Evolutionary conservation across 2,888 invertebrate genomes (phyloP).

Genomic region (Pyrrhosoma nymphula): DNA sequence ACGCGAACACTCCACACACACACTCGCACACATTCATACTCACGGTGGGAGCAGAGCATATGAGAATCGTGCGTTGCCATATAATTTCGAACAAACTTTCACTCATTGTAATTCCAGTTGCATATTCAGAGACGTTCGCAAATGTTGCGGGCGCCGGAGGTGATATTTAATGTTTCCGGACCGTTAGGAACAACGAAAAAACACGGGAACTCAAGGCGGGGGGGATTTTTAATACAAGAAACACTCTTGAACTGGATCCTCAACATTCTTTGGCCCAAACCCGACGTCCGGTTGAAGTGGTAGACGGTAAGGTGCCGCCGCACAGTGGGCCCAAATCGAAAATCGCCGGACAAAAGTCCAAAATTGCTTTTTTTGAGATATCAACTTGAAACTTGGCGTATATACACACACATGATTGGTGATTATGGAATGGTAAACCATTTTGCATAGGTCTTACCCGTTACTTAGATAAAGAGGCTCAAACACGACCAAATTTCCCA

Average conservation of each 20-base stretch:
- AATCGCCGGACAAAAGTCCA: no score
- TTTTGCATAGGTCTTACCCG: no score
- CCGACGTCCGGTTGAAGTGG: background rate
- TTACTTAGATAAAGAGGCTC: no score
- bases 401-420: no score
- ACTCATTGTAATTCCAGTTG: background rate
- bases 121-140: background rate
- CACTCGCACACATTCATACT: background rate
- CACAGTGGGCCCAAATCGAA: no score
- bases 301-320: background rate
- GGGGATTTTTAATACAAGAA: background rate
- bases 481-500: no score
- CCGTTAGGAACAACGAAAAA: background rate
- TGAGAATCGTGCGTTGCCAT: no score
- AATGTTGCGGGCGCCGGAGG: background rate
- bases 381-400: no score
- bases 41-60: no score
- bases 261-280: background rate
- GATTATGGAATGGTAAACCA: no score
- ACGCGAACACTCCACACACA: background rate
- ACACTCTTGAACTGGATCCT: background rate
- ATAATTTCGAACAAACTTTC: background rate
- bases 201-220: background rate
- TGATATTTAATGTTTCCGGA: background rate
- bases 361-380: no score